Base-by-base conservation (phyloP, 2,797 vertebrate genomes). In the Danio choprae region DNA sequence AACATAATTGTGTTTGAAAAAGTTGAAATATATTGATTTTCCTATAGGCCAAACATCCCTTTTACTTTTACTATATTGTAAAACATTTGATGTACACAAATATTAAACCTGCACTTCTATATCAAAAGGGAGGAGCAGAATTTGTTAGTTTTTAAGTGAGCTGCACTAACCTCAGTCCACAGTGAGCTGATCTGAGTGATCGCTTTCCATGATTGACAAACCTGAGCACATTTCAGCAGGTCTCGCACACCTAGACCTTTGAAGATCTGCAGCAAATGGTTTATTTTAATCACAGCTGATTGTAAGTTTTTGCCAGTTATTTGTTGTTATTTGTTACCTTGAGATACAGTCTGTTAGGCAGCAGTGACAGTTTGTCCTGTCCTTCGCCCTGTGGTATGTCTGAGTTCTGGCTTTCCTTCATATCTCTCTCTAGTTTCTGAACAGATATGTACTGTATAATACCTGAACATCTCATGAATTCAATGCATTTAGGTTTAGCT, bases 101-200 rank as follows among this genome's bases (percentile, higher is more conserved):
- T 29, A 29, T 29, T 29, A 29, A 29, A 29, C 29, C 29, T 29
- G 29, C 29, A 29, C 29, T 29, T 29, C 29, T 29, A 1, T 29
- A 29, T 29, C 29, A 1, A 29, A 55, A 4, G 12, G 16, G 12
- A 60, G 60, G 22, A 43, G 7, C 5, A 16, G 15, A 36, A 22
- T 18, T 40, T 53, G 40, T 55, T 50, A 22, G 50, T 6, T 18
- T 44, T 44, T 53, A 60, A 11, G 12, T 6, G 13, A 60, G 7
- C 41, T 48, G n/a, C 79, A 87, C 90, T 86, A 20, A 94, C 91
- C 91, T 89, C 83, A 88, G 87, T 92, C 92, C 92, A 94, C 67
- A 94, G 78, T 11, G 69, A 55, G 46, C 86, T 83, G 10, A 86
- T 88, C 16, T 91, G 89, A 82, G 90, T 71, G 10, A 93, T 64